Evolutionary conservation across 1,140 invertebrate genomes (phyloP).

Genomic region (Eubasilissa regina): DNA sequence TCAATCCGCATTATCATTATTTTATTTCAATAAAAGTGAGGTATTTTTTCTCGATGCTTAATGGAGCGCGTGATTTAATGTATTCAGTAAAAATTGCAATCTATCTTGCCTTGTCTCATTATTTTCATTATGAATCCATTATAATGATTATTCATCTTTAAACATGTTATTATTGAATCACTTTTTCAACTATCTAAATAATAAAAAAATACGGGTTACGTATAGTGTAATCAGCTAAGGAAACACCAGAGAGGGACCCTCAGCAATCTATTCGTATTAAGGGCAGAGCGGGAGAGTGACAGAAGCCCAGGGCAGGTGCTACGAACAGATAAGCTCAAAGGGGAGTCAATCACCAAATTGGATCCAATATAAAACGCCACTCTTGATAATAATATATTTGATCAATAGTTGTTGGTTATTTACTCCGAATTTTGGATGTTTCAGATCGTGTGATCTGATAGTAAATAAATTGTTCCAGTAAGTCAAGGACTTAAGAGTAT

Average conservation of each 20-base stretch:
- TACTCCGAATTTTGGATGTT: background rate
- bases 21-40: too few relatives aligned
- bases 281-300: constrained; percentile 10
- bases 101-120: too few relatives aligned
- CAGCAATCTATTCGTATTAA: constrained; percentile 26
- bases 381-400: constrained; percentile 50
- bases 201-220: background rate
- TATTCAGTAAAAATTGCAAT: too few relatives aligned
- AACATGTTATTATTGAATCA: background rate
- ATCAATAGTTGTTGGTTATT: constrained; percentile 31
- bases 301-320: constrained; percentile 35
- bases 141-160: background rate
- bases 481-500: too few relatives aligned
- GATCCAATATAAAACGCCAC: constrained; percentile 54
- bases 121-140: too few relatives aligned
- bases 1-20: too few relatives aligned
- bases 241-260: constrained; percentile 11
- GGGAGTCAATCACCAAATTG: constrained; percentile 58
- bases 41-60: too few relatives aligned
- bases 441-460: background rate
- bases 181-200: too few relatives aligned
- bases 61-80: too few relatives aligned
- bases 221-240: constrained; percentile 11
- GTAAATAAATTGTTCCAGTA: too few relatives aligned
- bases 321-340: constrained; percentile 50